phyloP scores from a whole-genome alignment of 2,113 vertebrate species.

The Zosterops lateralis region DNA sequence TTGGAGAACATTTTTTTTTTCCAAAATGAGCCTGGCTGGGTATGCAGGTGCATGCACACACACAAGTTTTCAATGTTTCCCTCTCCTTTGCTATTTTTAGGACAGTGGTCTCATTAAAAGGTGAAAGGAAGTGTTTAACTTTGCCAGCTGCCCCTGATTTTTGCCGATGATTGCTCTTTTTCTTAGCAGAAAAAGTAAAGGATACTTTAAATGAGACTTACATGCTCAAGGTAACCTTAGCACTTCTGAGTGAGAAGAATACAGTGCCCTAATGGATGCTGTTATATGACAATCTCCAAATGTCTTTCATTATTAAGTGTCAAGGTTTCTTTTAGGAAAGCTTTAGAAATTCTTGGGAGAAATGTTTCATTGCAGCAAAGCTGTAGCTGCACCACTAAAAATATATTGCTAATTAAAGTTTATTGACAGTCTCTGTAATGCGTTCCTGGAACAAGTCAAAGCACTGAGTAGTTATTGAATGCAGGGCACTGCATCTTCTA shows the following conservation, averaged over 20 bases:
- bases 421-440: conserved; percentile 72
- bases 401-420: conserved; percentile 72
- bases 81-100: background rate
- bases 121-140: background rate
- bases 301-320: conserved; percentile 20
- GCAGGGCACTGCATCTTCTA: background rate
- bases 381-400: conserved; percentile 51
- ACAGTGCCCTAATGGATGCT: background rate
- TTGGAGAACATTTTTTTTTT: background rate
- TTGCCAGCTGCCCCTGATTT: background rate
- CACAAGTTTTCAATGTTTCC: background rate
- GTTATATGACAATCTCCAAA: conserved; percentile 16
- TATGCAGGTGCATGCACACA: background rate
- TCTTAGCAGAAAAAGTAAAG: background rate
- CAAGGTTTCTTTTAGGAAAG: conserved; percentile 36
- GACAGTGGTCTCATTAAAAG: background rate
- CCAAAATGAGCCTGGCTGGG: background rate
- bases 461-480: conserved; percentile 66
- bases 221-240: conserved; percentile 6
- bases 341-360: conserved; percentile 50
- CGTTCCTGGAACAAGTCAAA: conserved; percentile 61
- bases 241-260: background rate
- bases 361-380: conserved; percentile 41
- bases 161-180: background rate
- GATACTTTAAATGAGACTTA: background rate